phyloP scores from a whole-genome alignment of 1,140 invertebrate genomes.

The Cotesia chilonis region DNA sequence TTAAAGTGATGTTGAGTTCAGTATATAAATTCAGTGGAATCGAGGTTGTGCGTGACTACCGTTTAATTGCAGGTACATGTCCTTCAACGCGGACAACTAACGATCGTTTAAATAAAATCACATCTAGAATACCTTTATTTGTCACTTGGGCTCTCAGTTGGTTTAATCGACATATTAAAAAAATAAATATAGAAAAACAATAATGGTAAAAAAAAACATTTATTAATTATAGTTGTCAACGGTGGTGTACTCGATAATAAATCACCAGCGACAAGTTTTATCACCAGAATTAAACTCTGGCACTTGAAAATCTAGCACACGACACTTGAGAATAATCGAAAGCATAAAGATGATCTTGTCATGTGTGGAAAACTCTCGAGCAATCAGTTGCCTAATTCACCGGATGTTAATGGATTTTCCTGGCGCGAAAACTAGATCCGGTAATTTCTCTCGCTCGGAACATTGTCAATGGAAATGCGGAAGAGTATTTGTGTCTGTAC shows the following conservation, averaged over 20 bases:
- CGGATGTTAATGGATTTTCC: constrained; percentile 39
- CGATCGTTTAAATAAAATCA: constrained; percentile 10
- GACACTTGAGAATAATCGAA: background rate
- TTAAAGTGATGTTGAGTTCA: constrained; percentile 1
- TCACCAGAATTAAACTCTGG: background rate
- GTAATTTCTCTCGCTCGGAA: constrained; percentile 10
- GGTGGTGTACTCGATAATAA: background rate
- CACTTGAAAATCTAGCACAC: background rate
- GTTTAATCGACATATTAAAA: background rate
- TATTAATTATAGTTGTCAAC: background rate
- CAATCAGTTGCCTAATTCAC: constrained; percentile 28
- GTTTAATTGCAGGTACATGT: constrained; percentile 26
- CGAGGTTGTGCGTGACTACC: constrained; percentile 24
- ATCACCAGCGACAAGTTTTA: background rate
- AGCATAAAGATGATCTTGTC: constrained; percentile 5
- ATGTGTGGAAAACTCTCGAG: constrained; percentile 1
- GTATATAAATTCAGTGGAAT: constrained; percentile 11
- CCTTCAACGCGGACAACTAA: constrained; percentile 19
- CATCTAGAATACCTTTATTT: constrained; percentile 7
- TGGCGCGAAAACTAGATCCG: constrained; percentile 12
- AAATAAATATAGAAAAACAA: background rate
- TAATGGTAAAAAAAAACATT: background rate
- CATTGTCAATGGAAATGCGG: background rate
- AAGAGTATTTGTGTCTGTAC: constrained; percentile 26
- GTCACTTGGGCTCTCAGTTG: background rate